These are phyloP conservation scores for Myrmecobius fasciatus DNA, from an alignment of 2,113 vertebrate species.

Conservation along the genomic window DNA sequence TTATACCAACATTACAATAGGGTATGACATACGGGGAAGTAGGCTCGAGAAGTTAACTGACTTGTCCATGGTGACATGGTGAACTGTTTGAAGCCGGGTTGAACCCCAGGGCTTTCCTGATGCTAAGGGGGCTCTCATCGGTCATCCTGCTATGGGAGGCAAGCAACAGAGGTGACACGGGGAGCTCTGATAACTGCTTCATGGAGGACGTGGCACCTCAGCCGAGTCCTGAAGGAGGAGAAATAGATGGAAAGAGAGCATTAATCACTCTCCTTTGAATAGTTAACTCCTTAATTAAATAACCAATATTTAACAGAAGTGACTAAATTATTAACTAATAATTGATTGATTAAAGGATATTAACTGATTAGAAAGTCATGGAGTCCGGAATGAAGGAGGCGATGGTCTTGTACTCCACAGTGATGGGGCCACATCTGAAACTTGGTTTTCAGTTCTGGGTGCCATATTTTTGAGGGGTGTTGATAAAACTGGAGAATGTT, in stretches of 20 bases:
- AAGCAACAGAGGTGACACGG: not conserved
- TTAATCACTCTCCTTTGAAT: too few species aligned
- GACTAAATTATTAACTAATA: too few species aligned
- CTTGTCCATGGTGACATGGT: not conserved
- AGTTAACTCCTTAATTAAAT: too few species aligned
- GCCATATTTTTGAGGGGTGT: not conserved
- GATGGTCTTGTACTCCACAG: not conserved
- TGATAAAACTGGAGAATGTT: not conserved
- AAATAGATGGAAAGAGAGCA: not conserved
- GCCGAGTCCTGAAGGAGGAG: not conserved
- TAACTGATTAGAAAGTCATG: not conserved
- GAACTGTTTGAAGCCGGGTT: not conserved
- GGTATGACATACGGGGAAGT: not conserved
- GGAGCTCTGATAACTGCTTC: not conserved
- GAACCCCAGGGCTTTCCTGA: not conserved
- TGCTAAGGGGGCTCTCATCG: not conserved
- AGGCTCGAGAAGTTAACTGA: not conserved
- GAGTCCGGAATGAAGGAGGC: not conserved
- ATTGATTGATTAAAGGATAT: not conserved
- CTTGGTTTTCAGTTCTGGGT: not conserved
- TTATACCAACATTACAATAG: not conserved
- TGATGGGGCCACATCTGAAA: not conserved
- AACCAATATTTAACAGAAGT: too few species aligned
- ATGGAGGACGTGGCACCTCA: not conserved
- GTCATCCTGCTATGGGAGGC: not conserved